phyloP scores from a whole-genome alignment of 2,888 invertebrate genomes.

The Drosophila diplacantha region DNA sequence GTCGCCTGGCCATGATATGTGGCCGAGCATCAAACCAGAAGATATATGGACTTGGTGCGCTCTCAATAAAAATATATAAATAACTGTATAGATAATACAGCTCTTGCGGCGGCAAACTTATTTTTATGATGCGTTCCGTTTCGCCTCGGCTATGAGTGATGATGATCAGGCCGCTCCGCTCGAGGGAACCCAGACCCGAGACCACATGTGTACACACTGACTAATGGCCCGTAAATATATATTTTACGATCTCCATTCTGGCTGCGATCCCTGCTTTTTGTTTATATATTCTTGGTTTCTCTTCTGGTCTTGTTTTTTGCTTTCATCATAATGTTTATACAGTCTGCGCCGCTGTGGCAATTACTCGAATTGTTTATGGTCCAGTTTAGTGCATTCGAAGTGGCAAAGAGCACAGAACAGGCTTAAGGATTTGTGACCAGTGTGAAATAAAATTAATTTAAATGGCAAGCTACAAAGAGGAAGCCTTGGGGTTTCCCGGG shows the following conservation, averaged over 20 bases:
- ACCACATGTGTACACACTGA: conserved; percentile 17
- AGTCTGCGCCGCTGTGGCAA: conserved; percentile 21
- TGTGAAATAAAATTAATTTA: conserved; percentile 23
- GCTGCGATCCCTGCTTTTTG: conserved; percentile 9
- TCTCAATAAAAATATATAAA: conserved; percentile 47
- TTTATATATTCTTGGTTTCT: conserved; percentile 24
- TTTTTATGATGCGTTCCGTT: conserved; percentile 36
- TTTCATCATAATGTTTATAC: conserved; percentile 20
- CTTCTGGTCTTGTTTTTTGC: conserved; percentile 4
- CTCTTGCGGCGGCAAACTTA: conserved; percentile 12
- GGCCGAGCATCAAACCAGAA: conserved; percentile 5
- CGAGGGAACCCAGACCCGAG: not conserved
- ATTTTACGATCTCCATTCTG: conserved; percentile 17
- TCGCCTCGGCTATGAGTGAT: conserved; percentile 19
- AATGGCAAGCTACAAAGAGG: conserved; percentile 20
- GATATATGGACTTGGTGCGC: conserved; percentile 35
- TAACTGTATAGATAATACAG: conserved; percentile 25
- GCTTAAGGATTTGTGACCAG: conserved; percentile 1
- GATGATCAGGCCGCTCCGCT: not conserved
- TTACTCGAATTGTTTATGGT: conserved; percentile 22
- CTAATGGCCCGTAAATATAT: conserved; percentile 25
- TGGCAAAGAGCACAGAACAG: conserved; percentile 10
- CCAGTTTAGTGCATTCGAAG: conserved; percentile 26
- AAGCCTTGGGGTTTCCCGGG: conserved; percentile 17
- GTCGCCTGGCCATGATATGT: conserved; percentile 11